These are phyloP conservation scores for Spodoptera exigua DNA, from an alignment of 2,888 invertebrate genomes.

Conservation along the genomic window DNA sequence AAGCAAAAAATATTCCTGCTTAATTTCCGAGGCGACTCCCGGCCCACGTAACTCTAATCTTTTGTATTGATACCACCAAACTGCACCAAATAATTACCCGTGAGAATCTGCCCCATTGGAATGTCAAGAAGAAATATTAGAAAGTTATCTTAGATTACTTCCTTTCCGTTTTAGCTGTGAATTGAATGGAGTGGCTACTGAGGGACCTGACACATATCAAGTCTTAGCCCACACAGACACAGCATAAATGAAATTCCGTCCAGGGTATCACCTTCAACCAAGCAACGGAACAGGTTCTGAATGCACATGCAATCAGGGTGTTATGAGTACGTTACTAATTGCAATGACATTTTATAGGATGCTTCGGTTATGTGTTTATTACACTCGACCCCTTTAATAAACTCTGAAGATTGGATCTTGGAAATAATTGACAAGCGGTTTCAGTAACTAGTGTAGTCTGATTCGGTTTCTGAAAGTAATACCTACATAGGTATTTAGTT, in stretches of 20 bases:
- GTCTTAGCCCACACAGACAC: constrained; percentile 23
- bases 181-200: too few relatives aligned
- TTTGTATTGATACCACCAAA: constrained; percentile 14
- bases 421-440: not conserved
- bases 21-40: constrained; percentile 40
- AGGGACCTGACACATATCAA: constrained; percentile 2
- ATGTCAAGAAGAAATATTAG: too few relatives aligned
- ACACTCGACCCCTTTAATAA: constrained; percentile 16
- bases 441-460: not conserved
- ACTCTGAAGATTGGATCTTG: constrained; percentile 8
- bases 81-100: constrained; percentile 16
- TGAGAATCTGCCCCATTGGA: constrained; percentile 9
- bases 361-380: constrained; percentile 37
- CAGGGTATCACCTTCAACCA: constrained; percentile 70
- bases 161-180: too few relatives aligned
- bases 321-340: constrained; percentile 72
- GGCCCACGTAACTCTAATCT: constrained; percentile 30
- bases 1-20: constrained; percentile 20
- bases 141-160: too few relatives aligned
- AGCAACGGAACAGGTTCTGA: constrained; percentile 73
- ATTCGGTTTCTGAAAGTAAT: too few relatives aligned
- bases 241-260: constrained; percentile 62
- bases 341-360: constrained; percentile 63
- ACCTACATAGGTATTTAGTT: too few relatives aligned
- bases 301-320: constrained; percentile 66